Evolutionary conservation across 2,797 vertebrate genomes (phyloP), one percentile per base, ranked within the genome.

Genomic region (Carapus acus): DNA sequence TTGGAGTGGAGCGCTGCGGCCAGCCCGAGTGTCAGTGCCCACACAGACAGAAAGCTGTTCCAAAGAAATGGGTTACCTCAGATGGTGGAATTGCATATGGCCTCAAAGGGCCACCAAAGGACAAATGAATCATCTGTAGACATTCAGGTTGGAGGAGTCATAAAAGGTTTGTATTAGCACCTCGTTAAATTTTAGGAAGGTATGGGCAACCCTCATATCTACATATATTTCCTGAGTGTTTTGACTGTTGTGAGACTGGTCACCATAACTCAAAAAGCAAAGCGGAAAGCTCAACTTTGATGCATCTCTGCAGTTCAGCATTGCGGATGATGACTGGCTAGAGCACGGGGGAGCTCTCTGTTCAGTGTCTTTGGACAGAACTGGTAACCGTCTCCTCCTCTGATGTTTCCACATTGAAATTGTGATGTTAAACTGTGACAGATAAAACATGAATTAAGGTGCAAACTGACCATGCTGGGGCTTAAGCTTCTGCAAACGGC

Each of bases 11-110:
- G 71, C 53, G 11, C 49, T 45, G 54, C 17, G 31, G 67, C 47
- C 45, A 59, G 67, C 53, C 63, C 66, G 65, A 74, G 74, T 75
- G 46, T 72, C 78, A 74, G 63, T 16, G 65, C 47, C n/a, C 62
- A 58, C 57, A 52, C 58, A 67, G 82, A 74, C 46, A 74, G 67
- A 57, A 70, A 51, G 67, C 80, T 67, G 51, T 54, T 54, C 69
- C 60, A 44, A 33, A 22, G 58, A 19, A 63, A 65, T 17, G 54
- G 69, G 52, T 45, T 15, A 59, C 49, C 42, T 62, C 65, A 45
- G 66, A 56, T 58, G 29, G 40, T 43, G 43, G 43, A 16, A 47
- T n/a, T n/a, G n/a, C n/a, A n/a, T n/a, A n/a, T n/a, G 21, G 18
- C 43, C 52, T 53, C 17, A 36, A 46, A 45, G 39, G 56, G 44